Percentiles rank a stretch among this genome's conserved stretches.
Evolutionary conservation across 1,140 invertebrate genomes (phyloP).

Genomic region (Zaprionus lachaisei): DNA sequence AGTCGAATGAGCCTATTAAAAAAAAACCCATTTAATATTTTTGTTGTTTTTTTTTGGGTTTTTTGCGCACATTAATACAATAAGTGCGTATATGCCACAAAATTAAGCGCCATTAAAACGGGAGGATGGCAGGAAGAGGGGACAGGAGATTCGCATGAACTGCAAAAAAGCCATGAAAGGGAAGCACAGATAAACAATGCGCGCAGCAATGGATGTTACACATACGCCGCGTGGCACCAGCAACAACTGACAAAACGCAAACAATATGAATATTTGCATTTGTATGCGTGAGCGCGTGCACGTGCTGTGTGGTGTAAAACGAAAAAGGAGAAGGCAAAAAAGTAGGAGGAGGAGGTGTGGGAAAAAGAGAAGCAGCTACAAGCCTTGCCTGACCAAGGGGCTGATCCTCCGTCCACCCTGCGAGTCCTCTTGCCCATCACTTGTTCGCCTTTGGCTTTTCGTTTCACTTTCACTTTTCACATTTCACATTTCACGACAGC

Average conservation of each 20-base stretch:
- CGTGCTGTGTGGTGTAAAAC: constrained; percentile 10
- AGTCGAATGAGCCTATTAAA: constrained; percentile 47
- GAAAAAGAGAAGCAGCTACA: neutral
- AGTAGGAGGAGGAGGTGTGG: neutral
- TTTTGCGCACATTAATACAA: constrained; percentile 67
- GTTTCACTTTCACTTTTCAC: constrained; percentile 34
- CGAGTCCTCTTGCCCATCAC: neutral
- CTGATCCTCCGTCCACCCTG: neutral
- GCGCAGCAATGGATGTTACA: constrained; percentile 39
- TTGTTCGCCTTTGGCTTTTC: constrained; percentile 21
- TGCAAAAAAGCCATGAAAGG: constrained; percentile 23
- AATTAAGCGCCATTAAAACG: constrained; percentile 69
- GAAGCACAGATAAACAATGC: constrained; percentile 55
- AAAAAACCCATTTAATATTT: constrained; percentile 60
- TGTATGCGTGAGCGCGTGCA: constrained; percentile 60
- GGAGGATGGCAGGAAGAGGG: neutral
- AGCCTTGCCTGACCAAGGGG: constrained; percentile 15
- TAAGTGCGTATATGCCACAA: constrained; percentile 54
- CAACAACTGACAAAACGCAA: constrained; percentile 48
- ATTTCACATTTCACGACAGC: constrained; percentile 39
- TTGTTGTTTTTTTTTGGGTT: neutral
- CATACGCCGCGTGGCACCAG: constrained; percentile 57
- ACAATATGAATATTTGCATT: constrained; percentile 67
- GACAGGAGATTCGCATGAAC: neutral
- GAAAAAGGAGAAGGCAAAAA: neutral